These are phyloP conservation scores for Cistogaster globosa DNA, from an alignment of 2,888 invertebrate genomes.

Conservation along the genomic window DNA sequence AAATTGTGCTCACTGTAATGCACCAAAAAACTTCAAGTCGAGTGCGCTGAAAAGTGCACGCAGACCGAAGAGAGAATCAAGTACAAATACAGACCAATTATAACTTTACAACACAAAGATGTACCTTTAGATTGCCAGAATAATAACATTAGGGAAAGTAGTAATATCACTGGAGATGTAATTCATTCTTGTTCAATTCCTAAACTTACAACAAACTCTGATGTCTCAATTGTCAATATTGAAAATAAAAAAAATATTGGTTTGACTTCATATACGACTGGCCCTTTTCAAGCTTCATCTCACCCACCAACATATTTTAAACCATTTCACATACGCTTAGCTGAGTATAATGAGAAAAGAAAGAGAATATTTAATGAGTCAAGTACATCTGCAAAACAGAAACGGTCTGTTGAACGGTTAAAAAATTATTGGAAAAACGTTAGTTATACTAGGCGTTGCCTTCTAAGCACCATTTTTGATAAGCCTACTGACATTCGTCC, in stretches of 20 bases:
- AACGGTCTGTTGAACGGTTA: slow-evolving; percentile 1
- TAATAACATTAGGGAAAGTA: not conserved
- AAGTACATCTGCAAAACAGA: not conserved
- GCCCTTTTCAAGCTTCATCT: not conserved
- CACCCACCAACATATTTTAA: not conserved
- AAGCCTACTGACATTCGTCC: slow-evolving; percentile 48
- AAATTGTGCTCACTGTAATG: slow-evolving; percentile 32
- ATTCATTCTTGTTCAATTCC: not conserved
- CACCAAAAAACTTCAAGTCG: slow-evolving; percentile 40
- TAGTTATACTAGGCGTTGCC: not conserved
- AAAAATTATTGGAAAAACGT: slow-evolving; percentile 7
- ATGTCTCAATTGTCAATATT: no score
- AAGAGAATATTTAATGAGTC: not conserved
- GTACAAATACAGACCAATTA: not conserved
- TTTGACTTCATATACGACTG: not conserved
- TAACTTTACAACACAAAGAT: not conserved
- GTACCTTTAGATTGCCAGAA: not conserved
- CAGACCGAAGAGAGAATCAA: slow-evolving; percentile 4
- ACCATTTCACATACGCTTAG: not conserved
- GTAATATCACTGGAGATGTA: not conserved
- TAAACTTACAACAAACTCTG: no score
- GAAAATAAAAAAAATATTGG: not conserved
- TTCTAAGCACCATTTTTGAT: slow-evolving; percentile 15
- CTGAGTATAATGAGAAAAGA: not conserved
- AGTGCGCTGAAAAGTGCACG: not conserved